Conservation (phyloP, 2,797 vertebrate genomes). For the Aeoliscus strigatus region DNA sequence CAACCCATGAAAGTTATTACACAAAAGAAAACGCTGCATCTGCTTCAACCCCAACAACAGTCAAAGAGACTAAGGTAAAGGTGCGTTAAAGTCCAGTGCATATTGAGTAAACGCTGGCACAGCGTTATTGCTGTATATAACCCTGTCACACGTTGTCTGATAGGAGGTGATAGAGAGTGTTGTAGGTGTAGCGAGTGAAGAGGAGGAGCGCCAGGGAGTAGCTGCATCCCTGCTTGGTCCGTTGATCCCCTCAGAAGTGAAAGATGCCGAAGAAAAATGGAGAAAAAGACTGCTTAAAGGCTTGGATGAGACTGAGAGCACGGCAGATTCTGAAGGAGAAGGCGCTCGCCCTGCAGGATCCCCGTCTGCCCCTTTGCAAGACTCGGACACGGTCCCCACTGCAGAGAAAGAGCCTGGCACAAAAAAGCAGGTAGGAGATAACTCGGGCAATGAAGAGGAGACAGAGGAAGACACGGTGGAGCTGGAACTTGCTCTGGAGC, state of each 20-base stretch:
- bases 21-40: constrained; percentile 45
- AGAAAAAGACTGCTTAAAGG: constrained; percentile 86
- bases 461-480: constrained; percentile 91
- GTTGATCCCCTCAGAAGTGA: constrained; percentile 86
- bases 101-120: not conserved
- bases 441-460: constrained; percentile 78
- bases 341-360: constrained; percentile 33
- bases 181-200: constrained; percentile 86
- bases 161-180: constrained; percentile 95
- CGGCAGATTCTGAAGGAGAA: constrained; percentile 69
- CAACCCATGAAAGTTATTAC: constrained; percentile 34
- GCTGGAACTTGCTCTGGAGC: constrained; percentile 90
- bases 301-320: constrained; percentile 75
- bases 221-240: constrained; percentile 90
- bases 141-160: constrained; percentile 5
- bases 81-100: constrained; percentile 29
- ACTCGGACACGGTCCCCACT: constrained; percentile 59
- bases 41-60: constrained; percentile 17
- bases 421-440: constrained; percentile 82
- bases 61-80: constrained; percentile 70
- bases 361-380: constrained; percentile 45
- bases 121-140: not conserved
- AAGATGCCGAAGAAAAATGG: constrained; percentile 95
- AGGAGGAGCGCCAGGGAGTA: constrained; percentile 89
- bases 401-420: constrained; percentile 76